Percentiles rank a stretch among this genome's conserved stretches.
These are phyloP conservation scores for Atta cephalotes DNA, from an alignment of 1,140 invertebrate genomes.

Conservation along the genomic window DNA sequence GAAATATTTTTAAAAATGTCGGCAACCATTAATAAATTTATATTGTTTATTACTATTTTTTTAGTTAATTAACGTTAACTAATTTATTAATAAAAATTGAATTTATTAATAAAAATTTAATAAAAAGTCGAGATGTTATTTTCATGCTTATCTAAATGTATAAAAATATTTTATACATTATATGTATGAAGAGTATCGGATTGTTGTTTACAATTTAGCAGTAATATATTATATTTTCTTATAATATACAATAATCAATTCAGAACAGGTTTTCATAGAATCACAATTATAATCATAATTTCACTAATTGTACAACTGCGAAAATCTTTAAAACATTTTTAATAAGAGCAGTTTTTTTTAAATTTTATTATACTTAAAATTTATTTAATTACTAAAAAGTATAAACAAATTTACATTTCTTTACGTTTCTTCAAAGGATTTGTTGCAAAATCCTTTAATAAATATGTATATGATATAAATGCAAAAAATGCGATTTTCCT, in stretches of 20 bases:
- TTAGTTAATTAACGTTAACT: not conserved
- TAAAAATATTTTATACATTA: constrained; percentile 32
- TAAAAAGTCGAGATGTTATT: constrained; percentile 10
- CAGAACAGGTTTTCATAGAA: not conserved
- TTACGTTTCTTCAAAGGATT: constrained; percentile 19
- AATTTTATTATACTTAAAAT: no score
- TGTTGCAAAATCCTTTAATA: constrained; percentile 18
- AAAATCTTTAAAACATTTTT: constrained; percentile 16
- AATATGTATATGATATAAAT: constrained; percentile 37
- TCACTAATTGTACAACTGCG: constrained; percentile 19
- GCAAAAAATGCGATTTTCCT: not conserved
- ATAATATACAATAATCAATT: constrained; percentile 65
- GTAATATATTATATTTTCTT: constrained; percentile 66
- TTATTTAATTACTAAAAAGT: constrained; percentile 67
- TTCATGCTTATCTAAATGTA: constrained; percentile 64
- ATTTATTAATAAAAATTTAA: constrained; percentile 30
- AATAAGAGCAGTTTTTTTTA: constrained; percentile 57
- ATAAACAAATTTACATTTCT: constrained; percentile 66
- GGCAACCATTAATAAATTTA: not conserved
- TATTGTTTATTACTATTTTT: constrained; percentile 13
- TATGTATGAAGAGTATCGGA: constrained; percentile 32
- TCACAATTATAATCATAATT: constrained; percentile 17
- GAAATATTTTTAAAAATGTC: not conserved
- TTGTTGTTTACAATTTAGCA: constrained; percentile 65
- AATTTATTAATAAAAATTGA: constrained; percentile 27